Percentiles rank a stretch among this genome's conserved stretches.
Evolutionary conservation across 1,140 invertebrate genomes (phyloP).

Genomic region (Pseudomyrmex flavicornis): DNA sequence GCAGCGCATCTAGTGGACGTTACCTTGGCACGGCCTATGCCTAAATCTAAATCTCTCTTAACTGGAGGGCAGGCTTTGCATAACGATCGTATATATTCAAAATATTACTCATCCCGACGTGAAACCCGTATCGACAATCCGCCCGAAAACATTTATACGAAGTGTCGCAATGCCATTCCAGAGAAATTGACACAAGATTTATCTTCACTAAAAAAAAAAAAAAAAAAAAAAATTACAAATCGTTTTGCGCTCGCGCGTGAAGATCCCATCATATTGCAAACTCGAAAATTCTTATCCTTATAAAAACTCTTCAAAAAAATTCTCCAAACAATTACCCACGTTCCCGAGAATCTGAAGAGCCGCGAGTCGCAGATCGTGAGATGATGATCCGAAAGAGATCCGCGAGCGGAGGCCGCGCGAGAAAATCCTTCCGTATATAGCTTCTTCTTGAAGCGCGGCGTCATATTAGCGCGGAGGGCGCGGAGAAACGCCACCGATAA

Average conservation of each 20-base stretch:
- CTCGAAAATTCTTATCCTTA: no score
- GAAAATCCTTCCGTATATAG: background rate
- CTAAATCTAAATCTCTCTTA: slow-evolving; percentile 68
- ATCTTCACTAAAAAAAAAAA: no score
- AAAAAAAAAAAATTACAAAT: no score
- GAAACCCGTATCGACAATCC: slow-evolving; percentile 37
- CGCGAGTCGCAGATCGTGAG: background rate
- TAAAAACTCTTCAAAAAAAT: no score
- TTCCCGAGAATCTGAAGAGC: no score
- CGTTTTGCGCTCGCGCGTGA: no score
- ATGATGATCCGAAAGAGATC: slow-evolving; percentile 11
- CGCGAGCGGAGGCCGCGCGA: background rate
- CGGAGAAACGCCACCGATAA: slow-evolving; percentile 79
- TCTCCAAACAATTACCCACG: no score
- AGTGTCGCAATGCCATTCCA: slow-evolving; percentile 2
- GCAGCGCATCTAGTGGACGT: slow-evolving; percentile 70
- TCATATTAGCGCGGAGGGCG: slow-evolving; percentile 48
- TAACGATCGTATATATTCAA: slow-evolving; percentile 56
- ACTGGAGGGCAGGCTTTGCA: slow-evolving; percentile 49
- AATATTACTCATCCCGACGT: slow-evolving; percentile 46
- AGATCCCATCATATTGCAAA: no score
- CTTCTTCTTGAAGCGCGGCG: background rate
- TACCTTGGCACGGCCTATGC: slow-evolving; percentile 38
- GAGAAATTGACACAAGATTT: no score
- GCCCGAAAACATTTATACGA: slow-evolving; percentile 9